Evolutionary conservation across 2,797 vertebrate genomes (phyloP).

Genomic region (Sarcophilus harrisii): DNA sequence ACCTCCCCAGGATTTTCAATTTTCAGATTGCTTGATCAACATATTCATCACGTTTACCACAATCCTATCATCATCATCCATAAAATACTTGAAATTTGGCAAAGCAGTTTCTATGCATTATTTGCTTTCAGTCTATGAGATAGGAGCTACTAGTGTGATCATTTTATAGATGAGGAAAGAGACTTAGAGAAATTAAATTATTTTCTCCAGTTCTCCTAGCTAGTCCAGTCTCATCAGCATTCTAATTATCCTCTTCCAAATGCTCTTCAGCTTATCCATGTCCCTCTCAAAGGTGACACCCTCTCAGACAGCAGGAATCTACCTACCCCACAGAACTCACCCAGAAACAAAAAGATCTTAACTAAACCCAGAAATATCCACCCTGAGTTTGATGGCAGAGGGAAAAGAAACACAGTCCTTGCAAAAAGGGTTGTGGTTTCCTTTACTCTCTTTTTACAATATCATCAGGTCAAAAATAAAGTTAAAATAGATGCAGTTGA

Average conservation of each 20-base stretch:
- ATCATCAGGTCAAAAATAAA: not conserved
- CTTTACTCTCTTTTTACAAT: not conserved
- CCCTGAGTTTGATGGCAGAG: not conserved
- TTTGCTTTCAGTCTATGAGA: not conserved
- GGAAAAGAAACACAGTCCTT: not conserved
- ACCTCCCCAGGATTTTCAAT: not conserved
- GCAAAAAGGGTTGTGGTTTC: not conserved
- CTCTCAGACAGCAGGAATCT: not conserved
- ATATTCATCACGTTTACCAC: not conserved
- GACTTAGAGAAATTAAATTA: not conserved
- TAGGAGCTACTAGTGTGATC: not conserved
- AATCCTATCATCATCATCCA: not conserved
- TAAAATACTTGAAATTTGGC: not conserved
- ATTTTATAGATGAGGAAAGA: not conserved
- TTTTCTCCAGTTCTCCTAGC: not conserved
- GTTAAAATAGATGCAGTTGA: not conserved
- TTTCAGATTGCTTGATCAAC: not conserved
- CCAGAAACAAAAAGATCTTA: not conserved
- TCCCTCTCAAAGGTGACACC: not conserved
- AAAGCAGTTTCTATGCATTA: not conserved
- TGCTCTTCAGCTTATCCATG: rapidly evolving
- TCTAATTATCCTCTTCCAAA: not conserved
- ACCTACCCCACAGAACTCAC: not conserved
- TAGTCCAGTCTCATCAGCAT: not conserved
- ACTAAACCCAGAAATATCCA: not conserved